phyloP scores from a whole-genome alignment of 2,888 invertebrate species.

The Spodoptera exigua region DNA sequence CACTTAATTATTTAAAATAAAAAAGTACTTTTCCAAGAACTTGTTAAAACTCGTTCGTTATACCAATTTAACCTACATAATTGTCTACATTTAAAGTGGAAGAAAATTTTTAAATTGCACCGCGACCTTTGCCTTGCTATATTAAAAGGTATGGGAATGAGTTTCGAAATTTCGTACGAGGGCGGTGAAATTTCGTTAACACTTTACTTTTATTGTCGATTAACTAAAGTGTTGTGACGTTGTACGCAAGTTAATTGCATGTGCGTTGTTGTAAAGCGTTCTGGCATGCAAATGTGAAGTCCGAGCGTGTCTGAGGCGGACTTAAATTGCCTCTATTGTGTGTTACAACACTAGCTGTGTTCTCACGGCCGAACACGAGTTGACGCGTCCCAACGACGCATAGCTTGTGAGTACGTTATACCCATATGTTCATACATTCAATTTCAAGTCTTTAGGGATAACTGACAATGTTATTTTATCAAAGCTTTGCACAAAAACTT shows the following conservation, averaged over 20 bases:
- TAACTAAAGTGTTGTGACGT: slow-evolving; percentile 45
- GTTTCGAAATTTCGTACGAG: slow-evolving; percentile 35
- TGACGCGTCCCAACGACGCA: slow-evolving; percentile 64
- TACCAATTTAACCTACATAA: slow-evolving; percentile 45
- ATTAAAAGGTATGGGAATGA: slow-evolving; percentile 27
- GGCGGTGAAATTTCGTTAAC: slow-evolving; percentile 36
- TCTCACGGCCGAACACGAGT: slow-evolving; percentile 75
- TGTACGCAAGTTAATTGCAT: slow-evolving; percentile 47
- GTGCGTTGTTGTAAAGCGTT: slow-evolving; percentile 48
- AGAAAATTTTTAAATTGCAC: slow-evolving; percentile 41
- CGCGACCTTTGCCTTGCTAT: slow-evolving; percentile 30
- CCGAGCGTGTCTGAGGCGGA: slow-evolving; percentile 76
- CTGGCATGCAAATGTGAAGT: slow-evolving; percentile 73
- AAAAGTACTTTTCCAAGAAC: slow-evolving; percentile 36
- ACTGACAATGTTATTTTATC: slow-evolving; percentile 53
- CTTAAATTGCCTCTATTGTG: slow-evolving; percentile 81
- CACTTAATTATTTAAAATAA: slow-evolving; percentile 40
- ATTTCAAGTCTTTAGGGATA: slow-evolving; percentile 62
- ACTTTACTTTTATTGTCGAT: slow-evolving; percentile 26
- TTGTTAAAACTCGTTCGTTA: slow-evolving; percentile 41
- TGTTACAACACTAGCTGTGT: slow-evolving; percentile 81
- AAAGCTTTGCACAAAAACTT: slow-evolving; percentile 37
- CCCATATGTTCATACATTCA: slow-evolving; percentile 60
- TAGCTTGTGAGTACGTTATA: slow-evolving; percentile 38
- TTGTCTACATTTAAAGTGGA: slow-evolving; percentile 40